Conservation (phyloP, 92 coral and sea anemone species). For the Hydrozoanthus gracilis region DNA sequence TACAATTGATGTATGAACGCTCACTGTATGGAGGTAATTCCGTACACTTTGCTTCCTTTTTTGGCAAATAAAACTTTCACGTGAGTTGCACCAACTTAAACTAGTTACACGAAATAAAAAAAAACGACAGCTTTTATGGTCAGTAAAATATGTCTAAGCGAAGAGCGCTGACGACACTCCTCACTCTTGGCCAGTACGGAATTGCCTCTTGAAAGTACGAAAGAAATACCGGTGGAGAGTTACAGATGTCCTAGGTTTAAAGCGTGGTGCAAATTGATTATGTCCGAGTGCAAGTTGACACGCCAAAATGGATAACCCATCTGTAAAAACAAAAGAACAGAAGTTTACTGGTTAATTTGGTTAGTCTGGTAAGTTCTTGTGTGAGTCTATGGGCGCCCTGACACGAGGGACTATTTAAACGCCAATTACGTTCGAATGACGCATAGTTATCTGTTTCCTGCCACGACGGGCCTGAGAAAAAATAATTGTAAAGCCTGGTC, state of each 20-base stretch:
- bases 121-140: not conserved
- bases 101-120: not conserved
- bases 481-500: constrained; percentile 97
- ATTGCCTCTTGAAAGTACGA: constrained; percentile 16
- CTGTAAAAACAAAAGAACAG: constrained; percentile 63
- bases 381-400: not conserved
- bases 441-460: too few species aligned
- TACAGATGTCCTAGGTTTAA: constrained; percentile 95
- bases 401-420: not conserved
- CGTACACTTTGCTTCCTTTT: not conserved
- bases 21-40: constrained; percentile 11
- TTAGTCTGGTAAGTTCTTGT: not conserved
- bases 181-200: constrained; percentile 1
- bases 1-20: not conserved
- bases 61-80: not conserved
- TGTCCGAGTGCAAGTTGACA: constrained; percentile 91
- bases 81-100: not conserved
- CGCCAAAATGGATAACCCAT: constrained; percentile 99
- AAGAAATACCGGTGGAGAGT: constrained; percentile 4
- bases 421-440: too few species aligned
- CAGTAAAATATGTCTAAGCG: not conserved
- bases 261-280: constrained; percentile 98
- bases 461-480: constrained; percentile 66
- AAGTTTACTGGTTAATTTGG: not conserved
- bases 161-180: not conserved